These are phyloP conservation scores for Plectus sambesii DNA, from an alignment of 1,140 invertebrate species.

Conservation along the genomic window DNA sequence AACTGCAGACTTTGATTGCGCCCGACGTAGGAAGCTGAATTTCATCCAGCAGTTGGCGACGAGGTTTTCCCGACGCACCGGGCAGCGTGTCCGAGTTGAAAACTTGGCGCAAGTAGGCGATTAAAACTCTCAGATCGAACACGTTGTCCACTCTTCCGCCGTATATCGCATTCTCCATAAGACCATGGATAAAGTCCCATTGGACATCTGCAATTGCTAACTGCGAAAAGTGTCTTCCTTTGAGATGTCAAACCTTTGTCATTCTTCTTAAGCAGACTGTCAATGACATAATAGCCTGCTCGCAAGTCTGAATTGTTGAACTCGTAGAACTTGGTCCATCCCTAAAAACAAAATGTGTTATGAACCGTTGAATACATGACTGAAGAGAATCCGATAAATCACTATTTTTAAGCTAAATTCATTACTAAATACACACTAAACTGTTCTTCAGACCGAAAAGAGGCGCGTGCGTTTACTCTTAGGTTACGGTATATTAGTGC, in stretches of 20 bases:
- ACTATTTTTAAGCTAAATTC: too few relatives aligned
- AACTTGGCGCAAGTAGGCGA: conserved; percentile 62
- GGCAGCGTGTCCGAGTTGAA: conserved; percentile 54
- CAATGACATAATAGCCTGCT: conserved; percentile 62
- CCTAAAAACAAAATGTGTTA: conserved; percentile 47
- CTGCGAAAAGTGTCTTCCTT: conserved; percentile 4
- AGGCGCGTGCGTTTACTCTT: too few relatives aligned
- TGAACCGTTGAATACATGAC: conserved; percentile 7
- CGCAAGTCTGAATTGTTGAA: conserved; percentile 72
- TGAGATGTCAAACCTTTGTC: conserved; percentile 24
- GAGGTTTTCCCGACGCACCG: conserved; percentile 47
- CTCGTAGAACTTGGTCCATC: conserved; percentile 78
- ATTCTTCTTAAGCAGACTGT: conserved; percentile 49
- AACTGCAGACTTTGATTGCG: conserved; percentile 48
- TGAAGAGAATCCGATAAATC: background rate
- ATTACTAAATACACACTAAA: background rate
- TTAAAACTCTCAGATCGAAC: conserved; percentile 63
- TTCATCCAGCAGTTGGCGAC: background rate
- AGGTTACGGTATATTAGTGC: too few relatives aligned
- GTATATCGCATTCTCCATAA: conserved; percentile 70
- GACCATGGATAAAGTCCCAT: conserved; percentile 67
- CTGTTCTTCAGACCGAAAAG: too few relatives aligned
- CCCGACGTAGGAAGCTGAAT: conserved; percentile 4
- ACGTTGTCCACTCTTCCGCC: conserved; percentile 72
- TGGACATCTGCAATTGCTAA: conserved; percentile 45